These are phyloP conservation scores for Phaethon lepturus DNA, from an alignment of 2,113 vertebrate species.

Conservation along the genomic window DNA sequence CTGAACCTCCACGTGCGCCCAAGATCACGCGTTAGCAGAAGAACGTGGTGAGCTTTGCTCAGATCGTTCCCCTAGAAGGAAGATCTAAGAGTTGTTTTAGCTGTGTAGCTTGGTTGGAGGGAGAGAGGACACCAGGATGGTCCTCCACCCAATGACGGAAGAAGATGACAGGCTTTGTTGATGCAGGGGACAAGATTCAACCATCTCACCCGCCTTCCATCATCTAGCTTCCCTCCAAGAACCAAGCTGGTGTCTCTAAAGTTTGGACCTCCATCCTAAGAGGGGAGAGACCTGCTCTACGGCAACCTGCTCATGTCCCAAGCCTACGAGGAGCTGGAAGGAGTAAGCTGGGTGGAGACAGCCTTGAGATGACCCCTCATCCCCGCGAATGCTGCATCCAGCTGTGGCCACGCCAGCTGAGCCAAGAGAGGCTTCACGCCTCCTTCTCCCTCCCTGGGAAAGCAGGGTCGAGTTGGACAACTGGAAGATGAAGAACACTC, in stretches of 20 bases:
- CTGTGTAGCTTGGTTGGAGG: neutral
- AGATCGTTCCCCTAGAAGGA: no score
- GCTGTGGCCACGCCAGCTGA: neutral
- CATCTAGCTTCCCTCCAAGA: neutral
- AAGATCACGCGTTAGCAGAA: accelerated
- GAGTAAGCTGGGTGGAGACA: no score
- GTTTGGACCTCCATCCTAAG: neutral
- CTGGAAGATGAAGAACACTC: neutral
- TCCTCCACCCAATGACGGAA: neutral
- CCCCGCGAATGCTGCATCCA: accelerated
- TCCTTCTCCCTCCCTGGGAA: neutral
- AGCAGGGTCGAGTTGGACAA: neutral
- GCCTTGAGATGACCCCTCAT: neutral
- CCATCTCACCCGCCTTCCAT: neutral
- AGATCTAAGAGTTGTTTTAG: neutral
- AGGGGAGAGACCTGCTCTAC: neutral
- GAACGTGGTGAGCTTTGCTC: accelerated
- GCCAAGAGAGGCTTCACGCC: neutral
- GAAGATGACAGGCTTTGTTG: neutral
- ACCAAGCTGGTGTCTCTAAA: neutral
- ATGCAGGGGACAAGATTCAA: neutral
- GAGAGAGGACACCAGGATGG: neutral
- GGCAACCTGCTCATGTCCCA: neutral
- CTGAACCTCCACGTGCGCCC: neutral
- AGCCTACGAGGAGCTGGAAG: neutral